Base-by-base conservation (phyloP, 1,140 invertebrate genomes). In the Aphaenogaster ashmeadi region DNA sequence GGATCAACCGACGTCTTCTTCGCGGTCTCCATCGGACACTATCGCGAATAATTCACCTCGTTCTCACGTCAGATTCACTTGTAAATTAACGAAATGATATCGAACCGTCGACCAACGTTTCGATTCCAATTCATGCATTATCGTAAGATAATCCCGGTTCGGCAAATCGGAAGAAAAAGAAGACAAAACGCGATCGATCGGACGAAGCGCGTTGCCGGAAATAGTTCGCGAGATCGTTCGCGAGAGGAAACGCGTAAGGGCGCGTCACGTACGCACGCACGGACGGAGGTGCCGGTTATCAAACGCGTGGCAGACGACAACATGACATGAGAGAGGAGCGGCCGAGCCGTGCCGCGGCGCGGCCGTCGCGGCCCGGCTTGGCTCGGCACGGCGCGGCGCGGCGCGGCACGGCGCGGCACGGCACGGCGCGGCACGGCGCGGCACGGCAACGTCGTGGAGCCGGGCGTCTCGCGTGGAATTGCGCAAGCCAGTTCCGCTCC, bases 261-360 rank as follows among this genome's bases (percentile, higher is more conserved):
- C 66, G 74, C 83, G 79, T 80, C 62, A 88, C 84, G 56, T 83
- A 86, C 54, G 80, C 58, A 69, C 87, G 69, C 84, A 85, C 81
- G 88, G 41, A 80, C 44, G 47, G n/a, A 81, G 50, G 21, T 54
- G 58, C 79, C 90, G 86, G 91, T 60, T 93, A 91, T 93, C 89
- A 94, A 93, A 93, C 91, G 91, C 90, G 93, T 94, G 93, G 90
- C 93, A 77, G 89, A 87, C 88, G 88, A 88, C 79, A 93, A 95
- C 94, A 94, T 94, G 94, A 94, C 91, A 92, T 93, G 92, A 90
- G 84, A 86, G 27, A 81, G 66, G 81, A 84, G 78, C 78, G 77
- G 87, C 90, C 89, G 83, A 89, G 38, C 27, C 66, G 27, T 56
- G 52, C 38, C 86, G 62, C 80, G 90, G 60, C 77, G 87, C 78